Percentiles rank a stretch among this genome's conserved stretches.
Conservation (phyloP, 2,888 invertebrate genomes). For the Allacma fusca region DNA sequence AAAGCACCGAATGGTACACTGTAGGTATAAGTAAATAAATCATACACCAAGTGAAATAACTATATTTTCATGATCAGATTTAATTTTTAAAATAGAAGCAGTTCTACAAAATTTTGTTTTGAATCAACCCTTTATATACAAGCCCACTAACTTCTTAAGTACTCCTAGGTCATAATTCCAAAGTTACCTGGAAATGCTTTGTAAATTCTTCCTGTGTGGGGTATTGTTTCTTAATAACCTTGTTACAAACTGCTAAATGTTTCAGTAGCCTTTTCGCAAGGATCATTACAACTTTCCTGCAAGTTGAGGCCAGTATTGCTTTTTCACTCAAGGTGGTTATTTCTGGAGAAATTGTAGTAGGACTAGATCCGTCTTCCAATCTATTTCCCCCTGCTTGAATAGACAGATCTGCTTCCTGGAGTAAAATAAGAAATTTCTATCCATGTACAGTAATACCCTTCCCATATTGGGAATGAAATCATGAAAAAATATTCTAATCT, state of each 20-base stretch:
- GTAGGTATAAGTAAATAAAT: neutral
- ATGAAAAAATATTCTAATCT: no score
- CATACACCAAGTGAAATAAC: neutral
- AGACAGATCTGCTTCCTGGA: no score
- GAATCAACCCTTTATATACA: no score
- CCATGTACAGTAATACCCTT: no score
- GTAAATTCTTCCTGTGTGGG: neutral
- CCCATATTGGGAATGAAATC: no score
- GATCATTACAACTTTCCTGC: neutral
- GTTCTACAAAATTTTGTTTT: no score
- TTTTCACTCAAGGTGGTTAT: neutral
- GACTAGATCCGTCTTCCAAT: no score
- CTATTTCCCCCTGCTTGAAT: neutral
- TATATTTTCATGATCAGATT: no score
- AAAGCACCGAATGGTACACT: constrained; percentile 7
- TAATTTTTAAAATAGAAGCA: no score
- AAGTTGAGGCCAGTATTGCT: neutral
- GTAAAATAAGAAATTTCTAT: no score
- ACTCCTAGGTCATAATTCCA: no score
- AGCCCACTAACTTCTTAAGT: no score
- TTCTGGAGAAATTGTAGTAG: neutral
- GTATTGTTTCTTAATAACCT: neutral
- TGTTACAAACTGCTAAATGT: neutral
- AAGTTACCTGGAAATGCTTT: neutral
- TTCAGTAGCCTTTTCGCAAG: neutral